Percentiles rank a stretch among this genome's conserved stretches.
These are phyloP conservation scores for Lymantria dispar DNA, from an alignment of 2,888 invertebrate species.

Conservation along the genomic window DNA sequence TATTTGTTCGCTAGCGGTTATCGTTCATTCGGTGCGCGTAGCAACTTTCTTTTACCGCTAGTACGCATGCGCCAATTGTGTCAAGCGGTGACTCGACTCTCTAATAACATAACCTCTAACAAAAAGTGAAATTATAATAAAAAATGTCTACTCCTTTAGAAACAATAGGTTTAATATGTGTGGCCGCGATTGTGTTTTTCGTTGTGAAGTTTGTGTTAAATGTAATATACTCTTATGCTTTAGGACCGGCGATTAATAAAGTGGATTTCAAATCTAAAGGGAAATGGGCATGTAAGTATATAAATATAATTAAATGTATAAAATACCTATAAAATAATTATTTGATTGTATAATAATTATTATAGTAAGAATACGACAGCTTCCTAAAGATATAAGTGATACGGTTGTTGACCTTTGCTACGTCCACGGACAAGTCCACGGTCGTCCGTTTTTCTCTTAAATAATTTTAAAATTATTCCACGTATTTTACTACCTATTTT, in stretches of 20 bases:
- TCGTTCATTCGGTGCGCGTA: conserved; percentile 53
- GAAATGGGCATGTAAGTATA: conserved; percentile 90
- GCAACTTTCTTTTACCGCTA: conserved; percentile 68
- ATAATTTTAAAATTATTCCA: no score
- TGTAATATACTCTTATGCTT: conserved; percentile 60
- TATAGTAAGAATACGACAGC: neutral
- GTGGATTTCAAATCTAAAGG: conserved; percentile 87
- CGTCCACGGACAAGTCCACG: neutral
- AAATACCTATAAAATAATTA: neutral
- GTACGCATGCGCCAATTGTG: conserved; percentile 73
- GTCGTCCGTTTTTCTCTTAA: neutral
- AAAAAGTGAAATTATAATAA: conserved; percentile 13
- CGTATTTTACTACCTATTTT: no score
- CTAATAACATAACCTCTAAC: conserved; percentile 47
- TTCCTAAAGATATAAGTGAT: neutral
- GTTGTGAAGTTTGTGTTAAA: conserved; percentile 44
- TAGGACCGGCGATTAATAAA: conserved; percentile 81
- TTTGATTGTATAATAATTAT: neutral
- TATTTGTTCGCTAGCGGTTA: conserved; percentile 29
- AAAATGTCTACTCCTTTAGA: conserved; percentile 61
- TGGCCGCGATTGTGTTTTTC: conserved; percentile 52
- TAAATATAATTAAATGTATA: neutral
- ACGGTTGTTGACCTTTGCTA: conserved; percentile 5
- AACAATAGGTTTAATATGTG: conserved; percentile 70
- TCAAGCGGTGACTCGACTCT: conserved; percentile 54